Evolutionary conservation across 2,888 invertebrate species (phyloP).

Genomic region (Tromatobia lineatoria): DNA sequence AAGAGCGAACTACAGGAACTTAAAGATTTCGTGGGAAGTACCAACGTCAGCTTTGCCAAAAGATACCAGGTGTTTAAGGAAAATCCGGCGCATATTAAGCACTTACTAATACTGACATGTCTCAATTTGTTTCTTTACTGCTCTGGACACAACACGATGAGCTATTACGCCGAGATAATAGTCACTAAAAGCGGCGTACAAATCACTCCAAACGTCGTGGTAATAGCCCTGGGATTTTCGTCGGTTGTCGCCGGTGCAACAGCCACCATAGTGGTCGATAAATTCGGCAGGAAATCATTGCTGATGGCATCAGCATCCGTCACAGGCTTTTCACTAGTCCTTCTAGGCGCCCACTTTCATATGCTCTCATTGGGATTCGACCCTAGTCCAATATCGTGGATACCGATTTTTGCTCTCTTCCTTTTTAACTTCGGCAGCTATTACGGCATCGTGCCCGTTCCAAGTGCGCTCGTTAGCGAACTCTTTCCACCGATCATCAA

Average conservation of each 20-base stretch:
- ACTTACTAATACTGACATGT: conserved; percentile 83
- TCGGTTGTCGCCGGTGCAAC: conserved; percentile 86
- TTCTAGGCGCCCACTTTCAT: conserved; percentile 78
- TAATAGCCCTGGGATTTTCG: conserved; percentile 86
- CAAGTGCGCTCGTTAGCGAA: conserved; percentile 78
- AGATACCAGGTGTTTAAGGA: conserved; percentile 75
- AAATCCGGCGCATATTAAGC: conserved; percentile 82
- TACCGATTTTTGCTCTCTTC: conserved; percentile 76
- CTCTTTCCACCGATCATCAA: conserved; percentile 80
- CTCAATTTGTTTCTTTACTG: conserved; percentile 87
- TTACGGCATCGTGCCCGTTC: conserved; percentile 77
- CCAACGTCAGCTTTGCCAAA: conserved; percentile 69
- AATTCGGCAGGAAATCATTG: conserved; percentile 85
- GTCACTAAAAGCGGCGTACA: conserved; percentile 81
- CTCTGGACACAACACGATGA: conserved; percentile 84
- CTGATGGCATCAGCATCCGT: conserved; percentile 78
- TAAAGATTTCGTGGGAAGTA: conserved; percentile 77
- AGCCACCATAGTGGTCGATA: conserved; percentile 86
- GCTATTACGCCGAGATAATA: conserved; percentile 84
- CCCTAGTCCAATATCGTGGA: conserved; percentile 71
- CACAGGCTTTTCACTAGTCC: conserved; percentile 69
- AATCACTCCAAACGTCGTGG: conserved; percentile 82
- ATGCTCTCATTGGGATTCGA: conserved; percentile 72
- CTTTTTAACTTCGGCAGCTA: conserved; percentile 74
- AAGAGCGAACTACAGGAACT: conserved; percentile 79